Evolutionary conservation across 1,140 invertebrate genomes (phyloP), one percentile per base, ranked within the genome.

Genomic region (Pygmarrhopalites habei): DNA sequence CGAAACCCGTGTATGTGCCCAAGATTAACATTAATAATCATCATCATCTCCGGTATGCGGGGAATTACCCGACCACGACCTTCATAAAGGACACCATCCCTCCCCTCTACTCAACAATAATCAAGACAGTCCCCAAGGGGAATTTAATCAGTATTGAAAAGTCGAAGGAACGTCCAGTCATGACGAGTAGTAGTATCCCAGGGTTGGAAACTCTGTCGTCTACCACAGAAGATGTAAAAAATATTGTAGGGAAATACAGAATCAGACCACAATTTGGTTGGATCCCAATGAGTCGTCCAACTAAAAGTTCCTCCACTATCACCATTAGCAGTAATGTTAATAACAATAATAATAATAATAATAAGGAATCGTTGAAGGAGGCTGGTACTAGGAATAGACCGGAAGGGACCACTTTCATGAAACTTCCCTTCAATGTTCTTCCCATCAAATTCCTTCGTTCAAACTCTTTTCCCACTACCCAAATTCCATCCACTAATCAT

Each of bases 131-230:
- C 3, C 58, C 66, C 2, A 51, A 51, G 19, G 26, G 57, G 5
- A 65, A 65, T 25, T 35, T 65, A 44, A 60, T 65, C 25, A 65
- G 59, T 23, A 61, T 60, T n/a, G 64, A 60, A 17, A 65, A 51
- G 51, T 46, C 26, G 57, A 56, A 35, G 55, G 35, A 58, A 35
- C n/a, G n/a, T n/a, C n/a, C n/a, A n/a, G n/a, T n/a, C n/a, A n/a
- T n/a, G n/a, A n/a, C n/a, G n/a, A 12, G 10, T n/a, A 41, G 10
- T 10, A n/a, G 39, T 12, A 41, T 12, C 10, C n/a, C 39, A 41
- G 39, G 39, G n/a, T 12, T 10, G 39, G n/a, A 41, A 41, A 41
- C 39, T 12, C 39, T 7, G 10, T 19, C 46, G 19, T 7, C 15
- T 49, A n/a, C 10, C 7, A 21, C 19, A 14, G 10, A 49, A 49